Evolutionary conservation across 1,140 invertebrate species (phyloP).

Genomic region (Heliconius nattereri): DNA sequence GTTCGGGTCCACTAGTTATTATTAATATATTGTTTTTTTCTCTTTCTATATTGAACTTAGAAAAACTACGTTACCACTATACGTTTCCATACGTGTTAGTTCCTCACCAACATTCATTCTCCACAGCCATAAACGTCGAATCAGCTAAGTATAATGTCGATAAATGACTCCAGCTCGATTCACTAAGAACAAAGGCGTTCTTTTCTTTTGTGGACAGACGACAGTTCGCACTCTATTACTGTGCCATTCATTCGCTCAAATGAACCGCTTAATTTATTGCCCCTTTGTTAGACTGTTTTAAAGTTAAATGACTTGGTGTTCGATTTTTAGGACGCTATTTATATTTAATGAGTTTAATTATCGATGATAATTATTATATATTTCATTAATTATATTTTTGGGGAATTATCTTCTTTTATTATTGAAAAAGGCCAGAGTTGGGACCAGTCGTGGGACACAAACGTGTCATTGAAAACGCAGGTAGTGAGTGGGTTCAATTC

Average conservation of each 20-base stretch:
- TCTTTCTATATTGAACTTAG: not conserved
- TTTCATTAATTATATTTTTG: no score
- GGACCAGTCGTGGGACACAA: no score
- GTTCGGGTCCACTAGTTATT: no score
- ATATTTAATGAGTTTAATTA: conserved; percentile 4
- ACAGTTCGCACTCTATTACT: conserved; percentile 75
- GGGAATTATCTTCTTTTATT: not conserved
- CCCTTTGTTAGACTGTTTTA: conserved; percentile 65
- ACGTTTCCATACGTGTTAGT: not conserved
- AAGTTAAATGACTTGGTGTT: conserved; percentile 46
- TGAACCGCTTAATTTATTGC: conserved; percentile 74
- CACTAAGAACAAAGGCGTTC: conserved; percentile 75
- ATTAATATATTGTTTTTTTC: not conserved
- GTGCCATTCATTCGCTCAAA: conserved; percentile 72
- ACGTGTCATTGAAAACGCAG: no score
- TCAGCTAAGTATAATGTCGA: conserved; percentile 74
- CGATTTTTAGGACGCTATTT: conserved; percentile 34
- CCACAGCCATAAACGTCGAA: conserved; percentile 72
- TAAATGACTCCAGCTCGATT: conserved; percentile 74
- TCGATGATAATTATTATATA: not conserved
- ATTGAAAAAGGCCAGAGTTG: no score
- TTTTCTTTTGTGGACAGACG: conserved; percentile 70
- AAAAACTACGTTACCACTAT: no score
- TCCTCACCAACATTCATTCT: conserved; percentile 37
- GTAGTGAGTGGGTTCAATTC: no score